A percentile compares a stretch with the other conserved stretches of the same genome.
phyloP scores from a whole-genome alignment of 2,797 vertebrate genomes.

The Epinephelus awoara region DNA sequence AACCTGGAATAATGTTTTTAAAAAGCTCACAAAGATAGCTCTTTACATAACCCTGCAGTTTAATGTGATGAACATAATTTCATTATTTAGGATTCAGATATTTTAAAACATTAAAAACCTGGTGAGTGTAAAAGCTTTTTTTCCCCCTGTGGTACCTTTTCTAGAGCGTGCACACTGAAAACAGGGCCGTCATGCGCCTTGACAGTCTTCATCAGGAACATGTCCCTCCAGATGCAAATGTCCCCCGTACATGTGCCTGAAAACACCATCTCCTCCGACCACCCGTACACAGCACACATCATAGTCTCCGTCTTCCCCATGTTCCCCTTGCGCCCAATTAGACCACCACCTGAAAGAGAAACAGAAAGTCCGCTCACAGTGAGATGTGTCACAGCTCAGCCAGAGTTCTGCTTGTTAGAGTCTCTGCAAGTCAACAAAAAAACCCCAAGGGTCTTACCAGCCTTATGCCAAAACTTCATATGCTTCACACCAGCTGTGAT shows the following conservation, averaged over 20 bases:
- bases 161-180: conserved; percentile 97
- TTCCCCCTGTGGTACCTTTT: conserved; percentile 89
- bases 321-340: conserved; percentile 96
- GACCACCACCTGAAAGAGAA: conserved; percentile 90
- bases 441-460: conserved; percentile 85
- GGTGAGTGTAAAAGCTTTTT: not conserved
- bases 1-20: not conserved
- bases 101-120: not conserved
- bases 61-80: not conserved
- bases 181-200: conserved; percentile 99
- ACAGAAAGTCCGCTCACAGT: conserved; percentile 32
- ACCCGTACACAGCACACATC: conserved; percentile 98
- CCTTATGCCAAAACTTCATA: conserved; percentile 98
- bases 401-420: conserved; percentile 54
- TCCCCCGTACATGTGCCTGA: conserved; percentile 97
- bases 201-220: conserved; percentile 97
- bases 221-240: conserved; percentile 98
- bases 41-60: not conserved
- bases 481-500: conserved; percentile 98
- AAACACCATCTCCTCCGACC: conserved; percentile 98
- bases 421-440: conserved; percentile 19
- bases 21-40: not conserved
- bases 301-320: conserved; percentile 96
- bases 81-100: not conserved
- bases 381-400: conserved; percentile 42